A percentile compares a stretch with the other conserved stretches of the same genome.
These are phyloP conservation scores for Odocoileus virginianus DNA, from an alignment of 2,113 vertebrate species.

Conservation along the genomic window DNA sequence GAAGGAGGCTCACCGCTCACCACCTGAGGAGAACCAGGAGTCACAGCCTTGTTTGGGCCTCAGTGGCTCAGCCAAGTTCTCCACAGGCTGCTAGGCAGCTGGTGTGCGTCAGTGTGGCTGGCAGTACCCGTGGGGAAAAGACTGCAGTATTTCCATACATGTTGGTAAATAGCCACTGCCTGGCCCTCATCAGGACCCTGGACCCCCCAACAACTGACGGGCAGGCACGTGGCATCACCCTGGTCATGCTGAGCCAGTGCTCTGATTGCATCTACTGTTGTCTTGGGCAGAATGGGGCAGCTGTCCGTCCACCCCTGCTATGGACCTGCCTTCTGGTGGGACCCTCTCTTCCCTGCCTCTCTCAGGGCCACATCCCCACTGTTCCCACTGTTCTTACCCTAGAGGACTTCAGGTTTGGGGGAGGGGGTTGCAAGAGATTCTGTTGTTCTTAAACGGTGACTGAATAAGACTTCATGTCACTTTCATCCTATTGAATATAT, in stretches of 20 bases:
- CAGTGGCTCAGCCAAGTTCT: neutral
- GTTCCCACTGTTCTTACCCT: neutral
- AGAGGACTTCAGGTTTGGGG: neutral
- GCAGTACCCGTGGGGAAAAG: neutral
- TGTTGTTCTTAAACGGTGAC: neutral
- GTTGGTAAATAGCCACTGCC: neutral
- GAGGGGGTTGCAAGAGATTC: neutral
- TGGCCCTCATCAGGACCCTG: neutral
- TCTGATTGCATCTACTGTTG: neutral
- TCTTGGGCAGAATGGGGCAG: neutral
- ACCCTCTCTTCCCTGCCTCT: neutral
- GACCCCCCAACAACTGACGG: neutral
- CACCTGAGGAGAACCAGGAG: neutral
- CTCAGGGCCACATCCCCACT: neutral
- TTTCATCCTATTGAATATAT: neutral
- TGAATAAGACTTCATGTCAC: neutral
- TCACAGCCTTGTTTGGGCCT: neutral
- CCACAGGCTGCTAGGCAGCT: neutral
- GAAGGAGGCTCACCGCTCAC: neutral
- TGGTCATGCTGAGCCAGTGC: neutral
- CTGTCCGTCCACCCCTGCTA: rapidly evolving
- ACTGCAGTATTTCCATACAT: neutral
- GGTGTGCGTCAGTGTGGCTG: neutral
- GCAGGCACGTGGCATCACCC: neutral
- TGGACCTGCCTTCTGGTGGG: neutral